Evolutionary conservation across 2,797 vertebrate species (phyloP).

Genomic region (Argentina silus): DNA sequence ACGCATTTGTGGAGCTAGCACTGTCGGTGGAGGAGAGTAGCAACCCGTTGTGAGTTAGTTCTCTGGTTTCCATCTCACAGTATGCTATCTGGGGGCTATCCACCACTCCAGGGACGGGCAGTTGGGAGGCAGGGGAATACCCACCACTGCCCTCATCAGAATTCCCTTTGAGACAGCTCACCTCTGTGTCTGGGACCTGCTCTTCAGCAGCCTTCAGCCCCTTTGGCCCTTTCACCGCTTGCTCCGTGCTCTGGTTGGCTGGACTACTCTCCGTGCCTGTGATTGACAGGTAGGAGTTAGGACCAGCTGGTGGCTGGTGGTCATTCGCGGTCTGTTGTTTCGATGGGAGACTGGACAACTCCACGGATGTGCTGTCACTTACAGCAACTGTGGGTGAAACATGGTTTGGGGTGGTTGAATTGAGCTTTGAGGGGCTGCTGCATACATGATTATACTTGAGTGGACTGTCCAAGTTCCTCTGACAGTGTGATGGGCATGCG

Average conservation of each 20-base stretch:
- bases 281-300: conserved; percentile 64
- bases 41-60: conserved; percentile 59
- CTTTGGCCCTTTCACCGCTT: conserved; percentile 24
- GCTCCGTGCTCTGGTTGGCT: conserved; percentile 43
- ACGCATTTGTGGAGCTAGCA: conserved; percentile 43
- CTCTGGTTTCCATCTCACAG: conserved; percentile 59
- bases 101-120: conserved; percentile 50
- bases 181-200: conserved; percentile 34
- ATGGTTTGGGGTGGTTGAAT: conserved; percentile 68
- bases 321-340: conserved; percentile 62
- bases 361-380: conserved; percentile 59
- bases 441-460: conserved; percentile 78
- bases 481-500: conserved; percentile 81
- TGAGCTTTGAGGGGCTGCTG: conserved; percentile 66
- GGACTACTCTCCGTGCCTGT: conserved; percentile 62
- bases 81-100: conserved; percentile 53
- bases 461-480: conserved; percentile 75
- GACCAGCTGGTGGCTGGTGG: conserved; percentile 68
- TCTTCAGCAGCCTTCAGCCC: conserved; percentile 32
- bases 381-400: conserved; percentile 46
- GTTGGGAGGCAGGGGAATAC: conserved; percentile 50
- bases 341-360: conserved; percentile 45
- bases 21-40: conserved; percentile 47
- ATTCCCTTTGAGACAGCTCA: conserved; percentile 27
- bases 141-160: conserved; percentile 62